These are phyloP conservation scores for Epirrita christyi DNA, from an alignment of 2,888 invertebrate genomes.

Conservation along the genomic window DNA sequence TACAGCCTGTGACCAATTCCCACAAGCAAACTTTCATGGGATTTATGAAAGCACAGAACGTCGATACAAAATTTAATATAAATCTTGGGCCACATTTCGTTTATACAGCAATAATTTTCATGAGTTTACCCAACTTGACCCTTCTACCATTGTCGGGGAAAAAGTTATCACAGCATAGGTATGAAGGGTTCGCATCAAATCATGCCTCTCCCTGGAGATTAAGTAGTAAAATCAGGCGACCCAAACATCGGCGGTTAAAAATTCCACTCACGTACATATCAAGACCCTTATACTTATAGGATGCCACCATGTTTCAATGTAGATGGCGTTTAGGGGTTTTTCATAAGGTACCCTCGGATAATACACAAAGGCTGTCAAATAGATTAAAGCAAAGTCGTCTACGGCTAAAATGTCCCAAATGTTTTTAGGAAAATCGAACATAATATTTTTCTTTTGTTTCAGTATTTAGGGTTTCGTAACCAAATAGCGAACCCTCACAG, in stretches of 20 bases:
- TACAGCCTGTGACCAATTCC: too few species aligned
- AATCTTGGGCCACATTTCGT: conserved; percentile 14
- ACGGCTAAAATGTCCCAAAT: neutral
- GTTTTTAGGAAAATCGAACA: too few species aligned
- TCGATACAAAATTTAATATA: conserved; percentile 18
- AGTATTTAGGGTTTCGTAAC: too few species aligned
- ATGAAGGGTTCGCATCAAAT: conserved; percentile 26
- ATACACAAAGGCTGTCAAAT: neutral
- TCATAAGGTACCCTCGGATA: conserved; percentile 1
- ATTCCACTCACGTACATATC: conserved; percentile 17
- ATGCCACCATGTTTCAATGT: conserved; percentile 10
- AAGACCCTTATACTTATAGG: conserved; percentile 6
- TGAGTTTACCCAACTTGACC: conserved; percentile 27
- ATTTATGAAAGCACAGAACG: conserved; percentile 5
- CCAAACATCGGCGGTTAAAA: conserved; percentile 15
- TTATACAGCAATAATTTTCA: conserved; percentile 22
- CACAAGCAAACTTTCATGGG: neutral
- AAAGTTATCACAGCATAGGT: conserved; percentile 29
- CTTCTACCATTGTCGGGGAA: conserved; percentile 20
- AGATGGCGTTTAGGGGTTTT: conserved; percentile 7
- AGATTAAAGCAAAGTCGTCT: neutral
- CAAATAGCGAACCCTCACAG: too few species aligned
- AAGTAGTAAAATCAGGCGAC: conserved; percentile 25
- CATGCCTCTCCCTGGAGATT: conserved; percentile 21
- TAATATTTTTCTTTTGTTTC: too few species aligned